Percentiles rank a stretch among this genome's conserved stretches.
Conservation (phyloP, 2,888 invertebrate species). For the Drosophila greeni region DNA sequence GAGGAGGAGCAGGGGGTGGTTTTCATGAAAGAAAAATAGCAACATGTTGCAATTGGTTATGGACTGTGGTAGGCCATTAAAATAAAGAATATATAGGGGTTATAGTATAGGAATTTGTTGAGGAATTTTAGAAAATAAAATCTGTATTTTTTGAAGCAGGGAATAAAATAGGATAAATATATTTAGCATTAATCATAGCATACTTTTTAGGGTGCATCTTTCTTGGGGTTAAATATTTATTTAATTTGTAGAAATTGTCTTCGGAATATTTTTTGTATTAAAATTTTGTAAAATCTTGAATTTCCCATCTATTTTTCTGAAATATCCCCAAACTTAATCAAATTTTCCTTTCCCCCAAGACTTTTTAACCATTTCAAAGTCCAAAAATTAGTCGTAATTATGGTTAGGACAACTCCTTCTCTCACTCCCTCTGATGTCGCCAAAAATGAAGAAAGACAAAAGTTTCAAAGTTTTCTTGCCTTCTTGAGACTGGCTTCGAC, state of each 20-base stretch:
- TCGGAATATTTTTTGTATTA: background rate
- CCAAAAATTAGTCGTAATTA: constrained; percentile 29
- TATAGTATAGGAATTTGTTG: constrained; percentile 1
- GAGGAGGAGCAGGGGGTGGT: background rate
- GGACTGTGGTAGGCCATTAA: constrained; percentile 7
- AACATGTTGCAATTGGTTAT: constrained; percentile 23
- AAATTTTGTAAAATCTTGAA: too few species aligned
- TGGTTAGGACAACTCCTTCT: constrained; percentile 26
- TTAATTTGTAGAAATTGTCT: background rate
- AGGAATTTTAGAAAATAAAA: background rate
- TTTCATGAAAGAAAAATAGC: constrained; percentile 8
- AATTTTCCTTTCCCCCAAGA: background rate
- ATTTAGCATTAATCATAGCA: background rate
- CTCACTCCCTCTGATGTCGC: background rate
- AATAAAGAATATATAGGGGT: constrained; percentile 17
- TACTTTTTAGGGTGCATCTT: background rate
- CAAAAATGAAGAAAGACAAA: constrained; percentile 30
- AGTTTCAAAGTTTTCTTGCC: constrained; percentile 38
- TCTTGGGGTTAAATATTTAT: background rate
- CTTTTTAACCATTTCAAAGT: constrained; percentile 1
- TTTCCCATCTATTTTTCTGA: background rate
- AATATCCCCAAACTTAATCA: background rate
- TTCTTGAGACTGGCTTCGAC: background rate
- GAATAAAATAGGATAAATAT: background rate
- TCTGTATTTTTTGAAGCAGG: background rate